Evolutionary conservation across 2,888 invertebrate species (phyloP), one percentile per base, ranked within the genome.

Genomic region (Conus canariensis): DNA sequence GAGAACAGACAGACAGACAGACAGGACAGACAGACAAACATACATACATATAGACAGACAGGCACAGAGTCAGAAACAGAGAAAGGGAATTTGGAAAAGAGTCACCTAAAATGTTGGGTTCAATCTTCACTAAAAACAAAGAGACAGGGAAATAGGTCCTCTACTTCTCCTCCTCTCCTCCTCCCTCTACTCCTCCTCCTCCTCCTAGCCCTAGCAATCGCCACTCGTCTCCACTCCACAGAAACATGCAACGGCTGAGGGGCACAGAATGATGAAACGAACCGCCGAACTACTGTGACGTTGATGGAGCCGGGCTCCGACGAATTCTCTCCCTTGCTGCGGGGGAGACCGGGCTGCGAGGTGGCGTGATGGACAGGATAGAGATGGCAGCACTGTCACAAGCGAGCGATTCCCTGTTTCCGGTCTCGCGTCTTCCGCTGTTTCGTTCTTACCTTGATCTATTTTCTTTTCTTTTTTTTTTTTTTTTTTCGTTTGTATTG

Each of bases 351-450:
- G n/a, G 74, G 22, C 74, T n/a, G 74, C 74, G 74, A 25, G 74
- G 74, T 30, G 30, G 30, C 30, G 30, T 30, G 45, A 45, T 45
- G 45, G 45, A 45, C 45, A 74, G 74, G 74, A 22, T 74, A n/a
- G 22, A 74, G 74, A 74, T 74, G 70, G 70, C 74, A 74, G 74
- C 74, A 74, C 74, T 74, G 74, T 74, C 74, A 74, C 74, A 74
- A 74, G 25, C 74, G 9, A n/a, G 74, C n/a, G 8, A 9, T 74
- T 74, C 74, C 74, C n/a, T 45, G 45, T 74, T 74, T 74, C 74
- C 25, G 70, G n/a, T 74, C 9, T 9, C 74, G 0, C n/a, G 22
- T 6, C n/a, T 25, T 74, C 74, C n/a, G 74, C 5, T n/a, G n/a
- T 74, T 22, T 19, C 45, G 6, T 80, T 80, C 30, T 80, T 30